These are phyloP conservation scores for Hermatobates lingyangjiaoensis DNA, from an alignment of 1,140 invertebrate species.

Conservation along the genomic window DNA sequence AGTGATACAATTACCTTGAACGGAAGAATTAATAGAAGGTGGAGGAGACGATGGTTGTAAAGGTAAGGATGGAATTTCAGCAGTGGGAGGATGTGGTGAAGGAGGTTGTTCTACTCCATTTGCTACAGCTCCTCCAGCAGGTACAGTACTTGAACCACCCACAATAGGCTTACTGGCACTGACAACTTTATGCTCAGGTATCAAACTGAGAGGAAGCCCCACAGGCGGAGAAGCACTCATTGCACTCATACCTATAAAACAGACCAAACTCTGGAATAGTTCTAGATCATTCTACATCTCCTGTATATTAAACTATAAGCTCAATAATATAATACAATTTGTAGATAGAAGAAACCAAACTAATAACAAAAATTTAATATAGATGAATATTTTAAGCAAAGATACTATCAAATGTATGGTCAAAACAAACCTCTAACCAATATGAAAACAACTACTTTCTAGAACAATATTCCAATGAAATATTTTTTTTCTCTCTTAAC, in stretches of 20 bases:
- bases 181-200: constrained; percentile 11
- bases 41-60: background rate
- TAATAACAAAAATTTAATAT: too few relatives aligned
- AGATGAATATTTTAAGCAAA: too few relatives aligned
- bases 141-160: background rate
- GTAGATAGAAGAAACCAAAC: too few relatives aligned
- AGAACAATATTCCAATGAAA: too few relatives aligned
- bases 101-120: constrained; percentile 8
- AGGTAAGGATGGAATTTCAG: constrained; percentile 1
- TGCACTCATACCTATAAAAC: constrained; percentile 16
- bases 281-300: too few relatives aligned
- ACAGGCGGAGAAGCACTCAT: constrained; percentile 16
- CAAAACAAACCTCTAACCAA: too few relatives aligned
- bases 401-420: too few relatives aligned
- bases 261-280: too few relatives aligned
- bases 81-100: background rate
- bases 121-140: background rate
- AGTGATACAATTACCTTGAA: background rate
- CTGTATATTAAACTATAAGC: too few relatives aligned
- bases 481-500: too few relatives aligned
- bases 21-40: background rate
- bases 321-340: too few relatives aligned
- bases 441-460: too few relatives aligned
- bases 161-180: background rate
- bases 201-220: constrained; percentile 15